Conservation (phyloP, 1,140 invertebrate species). For the Hypsibius dujardini region DNA sequence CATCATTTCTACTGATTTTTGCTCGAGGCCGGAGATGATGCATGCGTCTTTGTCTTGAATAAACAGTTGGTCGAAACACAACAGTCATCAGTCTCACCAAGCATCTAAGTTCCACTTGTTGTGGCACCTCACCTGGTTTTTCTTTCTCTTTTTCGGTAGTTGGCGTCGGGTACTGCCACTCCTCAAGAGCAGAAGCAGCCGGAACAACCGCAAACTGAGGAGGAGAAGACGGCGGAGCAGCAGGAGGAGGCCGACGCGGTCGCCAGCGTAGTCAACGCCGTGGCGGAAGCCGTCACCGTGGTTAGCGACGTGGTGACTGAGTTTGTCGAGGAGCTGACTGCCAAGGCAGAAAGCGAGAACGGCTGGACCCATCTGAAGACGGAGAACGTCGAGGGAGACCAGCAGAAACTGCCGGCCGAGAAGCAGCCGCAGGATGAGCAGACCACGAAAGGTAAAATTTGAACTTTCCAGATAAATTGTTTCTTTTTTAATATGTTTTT, state of each 20-base stretch:
- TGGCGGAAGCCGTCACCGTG: not conserved
- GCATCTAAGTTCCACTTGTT: too few species aligned
- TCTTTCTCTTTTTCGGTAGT: not conserved
- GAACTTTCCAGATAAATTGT: not conserved
- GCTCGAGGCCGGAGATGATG: too few species aligned
- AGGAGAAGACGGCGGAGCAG: constrained; percentile 20
- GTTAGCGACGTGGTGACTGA: not conserved
- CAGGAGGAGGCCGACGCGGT: constrained; percentile 19
- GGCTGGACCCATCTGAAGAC: not conserved
- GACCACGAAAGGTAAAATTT: not conserved
- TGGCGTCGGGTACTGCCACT: too few species aligned
- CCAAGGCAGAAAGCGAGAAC: constrained; percentile 3
- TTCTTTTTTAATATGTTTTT: too few species aligned
- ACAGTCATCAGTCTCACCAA: too few species aligned
- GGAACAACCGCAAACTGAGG: constrained; percentile 18
- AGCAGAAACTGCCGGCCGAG: constrained; percentile 20
- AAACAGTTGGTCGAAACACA: too few species aligned
- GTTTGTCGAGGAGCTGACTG: not conserved
- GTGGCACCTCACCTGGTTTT: not conserved
- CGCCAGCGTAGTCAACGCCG: not conserved
- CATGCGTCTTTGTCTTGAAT: too few species aligned
- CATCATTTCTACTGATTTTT: too few species aligned
- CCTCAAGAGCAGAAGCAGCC: too few species aligned
- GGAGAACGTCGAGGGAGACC: not conserved
- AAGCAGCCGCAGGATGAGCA: not conserved